phyloP scores from a whole-genome alignment of 30 jellyfish, hydroid and myxozoan genomes.

The Aurelia coerulea region DNA sequence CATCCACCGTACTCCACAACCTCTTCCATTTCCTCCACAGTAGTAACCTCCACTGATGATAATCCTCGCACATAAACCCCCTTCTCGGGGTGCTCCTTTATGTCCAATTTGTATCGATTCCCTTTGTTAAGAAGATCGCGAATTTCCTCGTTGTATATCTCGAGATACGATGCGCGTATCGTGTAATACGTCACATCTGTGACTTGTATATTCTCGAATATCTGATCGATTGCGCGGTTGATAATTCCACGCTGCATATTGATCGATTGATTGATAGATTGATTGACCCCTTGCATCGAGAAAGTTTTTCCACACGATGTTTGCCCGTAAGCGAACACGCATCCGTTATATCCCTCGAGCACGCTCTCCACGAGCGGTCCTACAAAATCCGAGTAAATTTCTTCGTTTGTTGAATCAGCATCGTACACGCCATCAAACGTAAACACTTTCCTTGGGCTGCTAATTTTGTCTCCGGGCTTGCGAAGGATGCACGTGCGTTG shows the following conservation, averaged over 20 bases:
- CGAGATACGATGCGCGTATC: slow-evolving; percentile 91
- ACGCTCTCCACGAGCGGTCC: slow-evolving; percentile 98
- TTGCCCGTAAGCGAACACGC: slow-evolving; percentile 98
- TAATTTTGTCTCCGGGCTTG: slow-evolving; percentile 75
- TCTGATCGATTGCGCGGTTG: slow-evolving; percentile 94
- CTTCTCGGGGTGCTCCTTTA: slow-evolving; percentile 97
- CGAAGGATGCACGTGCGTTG: slow-evolving; percentile 86
- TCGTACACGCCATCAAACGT: slow-evolving; percentile 93
- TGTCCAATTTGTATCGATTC: slow-evolving; percentile 80
- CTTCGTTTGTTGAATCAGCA: slow-evolving; percentile 94
- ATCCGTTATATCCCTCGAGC: slow-evolving; percentile 93
- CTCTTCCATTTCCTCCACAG: slow-evolving; percentile 99
- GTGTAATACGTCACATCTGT: slow-evolving; percentile 92
- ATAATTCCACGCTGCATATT: slow-evolving; percentile 92
- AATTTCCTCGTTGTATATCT: slow-evolving; percentile 95
- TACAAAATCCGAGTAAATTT: slow-evolving; percentile 83
- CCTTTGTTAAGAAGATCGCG: slow-evolving; percentile 92
- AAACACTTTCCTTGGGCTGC: slow-evolving; percentile 85
- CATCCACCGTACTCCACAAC: slow-evolving; percentile 98
- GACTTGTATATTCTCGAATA: slow-evolving; percentile 84
- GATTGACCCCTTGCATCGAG: slow-evolving; percentile 92
- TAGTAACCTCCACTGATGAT: slow-evolving; percentile 90
- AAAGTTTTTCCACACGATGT: slow-evolving; percentile 98
- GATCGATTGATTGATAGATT: slow-evolving; percentile 17
- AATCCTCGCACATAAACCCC: slow-evolving; percentile 95